These are phyloP conservation scores for Hemibagrus wyckioides DNA, from an alignment of 2,113 vertebrate species.

Conservation along the genomic window DNA sequence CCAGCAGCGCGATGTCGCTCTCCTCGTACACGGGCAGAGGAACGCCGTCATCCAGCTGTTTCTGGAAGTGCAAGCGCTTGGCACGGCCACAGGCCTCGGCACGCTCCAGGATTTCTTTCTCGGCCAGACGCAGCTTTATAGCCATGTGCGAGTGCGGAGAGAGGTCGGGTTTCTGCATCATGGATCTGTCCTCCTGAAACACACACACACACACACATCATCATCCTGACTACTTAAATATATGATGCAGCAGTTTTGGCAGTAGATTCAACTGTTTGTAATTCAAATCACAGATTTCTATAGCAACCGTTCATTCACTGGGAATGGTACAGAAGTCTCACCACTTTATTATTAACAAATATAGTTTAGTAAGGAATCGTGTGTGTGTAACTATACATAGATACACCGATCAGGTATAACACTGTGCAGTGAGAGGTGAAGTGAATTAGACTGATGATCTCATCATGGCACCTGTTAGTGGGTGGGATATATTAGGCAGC, in stretches of 20 bases:
- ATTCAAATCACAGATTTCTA: background rate
- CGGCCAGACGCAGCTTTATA: slow-evolving; percentile 87
- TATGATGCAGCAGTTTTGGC: too few relatives aligned
- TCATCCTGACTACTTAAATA: background rate
- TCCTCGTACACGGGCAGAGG: slow-evolving; percentile 83
- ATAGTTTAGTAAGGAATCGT: too few relatives aligned
- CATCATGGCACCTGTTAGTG: too few relatives aligned
- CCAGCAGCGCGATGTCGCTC: slow-evolving; percentile 83
- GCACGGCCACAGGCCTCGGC: slow-evolving; percentile 77
- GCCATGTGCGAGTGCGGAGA: slow-evolving; percentile 80
- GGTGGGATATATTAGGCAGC: too few relatives aligned
- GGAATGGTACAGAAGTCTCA: too few relatives aligned
- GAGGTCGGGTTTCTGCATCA: slow-evolving; percentile 81
- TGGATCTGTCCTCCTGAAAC: slow-evolving; percentile 81
- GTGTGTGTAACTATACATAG: too few relatives aligned
- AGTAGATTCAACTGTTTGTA: too few relatives aligned
- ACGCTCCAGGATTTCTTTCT: slow-evolving; percentile 93
- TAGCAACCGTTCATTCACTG: too few relatives aligned
- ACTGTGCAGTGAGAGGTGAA: too few relatives aligned
- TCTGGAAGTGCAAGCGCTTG: slow-evolving; percentile 78
- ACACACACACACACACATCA: background rate
- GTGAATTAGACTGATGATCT: too few relatives aligned
- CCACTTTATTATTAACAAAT: too few relatives aligned
- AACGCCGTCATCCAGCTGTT: slow-evolving; percentile 78
- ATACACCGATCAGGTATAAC: too few relatives aligned